Evolutionary conservation across 2,113 vertebrate genomes (phyloP), one percentile per base, ranked within the genome.

Genomic region (Tenebrosternarchus preto): DNA sequence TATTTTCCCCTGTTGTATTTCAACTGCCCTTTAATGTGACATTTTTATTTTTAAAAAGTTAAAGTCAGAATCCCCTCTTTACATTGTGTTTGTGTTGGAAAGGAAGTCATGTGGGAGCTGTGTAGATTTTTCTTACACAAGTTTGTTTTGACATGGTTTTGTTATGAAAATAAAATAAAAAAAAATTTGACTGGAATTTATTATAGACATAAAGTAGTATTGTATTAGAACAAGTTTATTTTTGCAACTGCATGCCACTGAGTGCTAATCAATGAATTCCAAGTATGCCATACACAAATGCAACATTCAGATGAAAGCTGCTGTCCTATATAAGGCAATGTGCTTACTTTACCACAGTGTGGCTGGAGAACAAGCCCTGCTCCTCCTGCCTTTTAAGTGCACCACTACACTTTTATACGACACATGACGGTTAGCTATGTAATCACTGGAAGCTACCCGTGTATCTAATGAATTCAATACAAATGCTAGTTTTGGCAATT

Each of bases 51-150:
- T 74, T 50, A 80, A 43, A 74, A 60, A 78, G 69, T 53, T 57
- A 61, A 24, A 56, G 15, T 76, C 17, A 59, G 59, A 72, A 24
- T 24, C 50, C 61, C 68, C 19, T 31, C 56, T 72, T 84, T 75
- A 39, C 39, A 33, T 82, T 72, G 72, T 73, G 71, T 87, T 73
- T 85, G 79, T 87, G 73, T 78, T 83, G 78, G 86, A 83, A 57
- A 63, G 22, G 73, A 64, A 77, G 78, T 77, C 83, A 82, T 76
- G 82, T 83, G 83, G 88, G 76, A 55, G 33, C 86, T 86, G 89
- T 93, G 91, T 92, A 92, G 89, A 90, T 92, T 92, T 92, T 93
- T 92, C 89, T 88, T 92, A 92, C 91, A 92, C 87, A 77, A 89
- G 87, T 91, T 92, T 91, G 90, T 92, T 93, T 92, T 84, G 89